Evolutionary conservation across 2,888 invertebrate genomes (phyloP).

Genomic region (Drosophila anomalata): DNA sequence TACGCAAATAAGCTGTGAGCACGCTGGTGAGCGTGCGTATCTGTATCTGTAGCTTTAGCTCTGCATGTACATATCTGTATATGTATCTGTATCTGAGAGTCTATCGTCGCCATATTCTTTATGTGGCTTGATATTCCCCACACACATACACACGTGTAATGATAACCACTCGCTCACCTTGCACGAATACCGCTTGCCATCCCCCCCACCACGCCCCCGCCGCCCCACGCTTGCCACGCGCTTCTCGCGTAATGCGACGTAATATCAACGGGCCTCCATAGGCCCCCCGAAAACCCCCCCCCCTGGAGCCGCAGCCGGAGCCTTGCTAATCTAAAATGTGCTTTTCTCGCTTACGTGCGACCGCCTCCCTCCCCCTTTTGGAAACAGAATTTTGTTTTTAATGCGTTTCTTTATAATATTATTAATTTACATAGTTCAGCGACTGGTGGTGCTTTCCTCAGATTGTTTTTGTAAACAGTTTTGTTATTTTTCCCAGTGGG

Average conservation of each 20-base stretch:
- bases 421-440: conserved; percentile 63
- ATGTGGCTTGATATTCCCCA: conserved; percentile 57
- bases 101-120: conserved; percentile 71
- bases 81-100: conserved; percentile 39
- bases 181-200: conserved; percentile 38
- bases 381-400: conserved; percentile 35
- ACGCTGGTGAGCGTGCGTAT: conserved; percentile 13
- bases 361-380: conserved; percentile 31
- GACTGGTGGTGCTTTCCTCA: not conserved
- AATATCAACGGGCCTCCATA: conserved; percentile 48
- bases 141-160: conserved; percentile 60
- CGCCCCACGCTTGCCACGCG: conserved; percentile 56
- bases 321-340: conserved; percentile 58
- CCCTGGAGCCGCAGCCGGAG: not conserved
- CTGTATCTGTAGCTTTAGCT: conserved; percentile 13
- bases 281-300: conserved; percentile 1
- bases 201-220: not conserved
- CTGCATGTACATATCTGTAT: conserved; percentile 2
- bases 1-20: conserved; percentile 59
- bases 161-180: conserved; percentile 75
- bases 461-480: conserved; percentile 47
- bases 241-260: conserved; percentile 72
- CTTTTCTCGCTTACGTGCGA: conserved; percentile 61
- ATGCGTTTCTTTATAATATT: conserved; percentile 37
- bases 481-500: conserved; percentile 17